Evolutionary conservation across 2,797 vertebrate species (phyloP), one percentile per base, ranked within the genome.

Genomic region (Cyclopterus lumpus): DNA sequence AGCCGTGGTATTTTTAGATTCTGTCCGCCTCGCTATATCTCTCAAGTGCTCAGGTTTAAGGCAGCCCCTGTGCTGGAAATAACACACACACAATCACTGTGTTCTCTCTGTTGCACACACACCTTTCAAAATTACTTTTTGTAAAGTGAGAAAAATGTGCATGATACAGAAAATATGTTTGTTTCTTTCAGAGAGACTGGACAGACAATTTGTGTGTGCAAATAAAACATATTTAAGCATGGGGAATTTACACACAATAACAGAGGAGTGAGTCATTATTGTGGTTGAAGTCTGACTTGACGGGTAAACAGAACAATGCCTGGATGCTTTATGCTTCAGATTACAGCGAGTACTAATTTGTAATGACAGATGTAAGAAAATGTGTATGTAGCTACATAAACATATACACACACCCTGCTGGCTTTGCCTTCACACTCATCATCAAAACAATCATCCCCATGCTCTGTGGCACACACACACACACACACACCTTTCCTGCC

Each of bases 1-100:
- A 91, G 75, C 73, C 72, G 30, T 72, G 85, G 80, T 91, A 91
- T 92, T 93, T 93, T 91, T 92, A 92, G 90, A 89, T 90, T 86
- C 88, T 73, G 84, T 86, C 82, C 54, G 59, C 84, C 85, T 86
- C 64, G 69, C 88, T 80, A 28, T 88, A 61, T 88, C 83, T 84
- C 86, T 86, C 79, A 71, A 91, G 80, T 68, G 84, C 84, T 90
- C 82, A 84, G 85, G 75, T 89, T 90, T 89, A 73, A 86, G 79
- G 86, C 84, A 77, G 76, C 68, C 84, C 73, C 63, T 11, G 0
- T 82, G 68, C 61, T 77, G 71, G 81, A 91, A 85, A 87, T 80
- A 88, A 83, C 77, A 83, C 79, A 82, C 62, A 73, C 44, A 83
- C 61, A 67, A 80, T 78, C 53, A 14, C 67, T 66, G 60, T 42